These are phyloP conservation scores for Chrysolina haemoptera DNA, from an alignment of 2,888 invertebrate species.

Conservation along the genomic window DNA sequence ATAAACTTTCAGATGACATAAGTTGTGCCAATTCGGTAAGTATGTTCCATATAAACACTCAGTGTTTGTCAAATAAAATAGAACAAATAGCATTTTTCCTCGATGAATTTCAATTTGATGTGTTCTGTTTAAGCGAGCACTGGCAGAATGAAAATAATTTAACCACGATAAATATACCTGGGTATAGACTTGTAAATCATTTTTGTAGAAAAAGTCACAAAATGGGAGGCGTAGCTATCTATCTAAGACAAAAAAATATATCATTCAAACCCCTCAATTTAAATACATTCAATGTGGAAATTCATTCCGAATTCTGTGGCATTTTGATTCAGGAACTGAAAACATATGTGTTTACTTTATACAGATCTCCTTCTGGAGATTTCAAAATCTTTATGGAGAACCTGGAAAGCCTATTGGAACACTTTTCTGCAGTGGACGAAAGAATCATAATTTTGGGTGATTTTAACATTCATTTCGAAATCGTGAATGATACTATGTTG, in stretches of 20 bases:
- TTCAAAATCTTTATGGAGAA: neutral
- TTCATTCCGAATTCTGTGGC: neutral
- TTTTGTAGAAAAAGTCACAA: slow-evolving; percentile 6
- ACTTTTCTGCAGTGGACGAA: too few relatives aligned
- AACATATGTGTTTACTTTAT: neutral
- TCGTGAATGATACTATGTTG: too few relatives aligned
- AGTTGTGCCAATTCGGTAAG: slow-evolving; percentile 13
- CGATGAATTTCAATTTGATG: slow-evolving; percentile 4
- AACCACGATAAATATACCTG: neutral
- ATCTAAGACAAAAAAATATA: slow-evolving; percentile 6
- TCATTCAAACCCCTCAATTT: neutral
- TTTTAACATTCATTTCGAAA: too few relatives aligned
- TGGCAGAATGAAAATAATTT: slow-evolving; percentile 14
- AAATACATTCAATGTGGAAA: neutral
- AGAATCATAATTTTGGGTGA: too few relatives aligned
- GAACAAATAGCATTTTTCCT: slow-evolving; percentile 13
- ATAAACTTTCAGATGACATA: neutral
- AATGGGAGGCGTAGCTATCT: neutral
- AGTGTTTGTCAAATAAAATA: slow-evolving; percentile 18
- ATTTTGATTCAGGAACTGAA: neutral
- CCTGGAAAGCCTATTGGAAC: neutral
- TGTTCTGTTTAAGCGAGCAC: too few relatives aligned
- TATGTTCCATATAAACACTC: neutral
- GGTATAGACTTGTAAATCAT: neutral
- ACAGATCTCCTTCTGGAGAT: neutral